Conservation (phyloP, 2,888 invertebrate genomes). For the Automeris io region DNA sequence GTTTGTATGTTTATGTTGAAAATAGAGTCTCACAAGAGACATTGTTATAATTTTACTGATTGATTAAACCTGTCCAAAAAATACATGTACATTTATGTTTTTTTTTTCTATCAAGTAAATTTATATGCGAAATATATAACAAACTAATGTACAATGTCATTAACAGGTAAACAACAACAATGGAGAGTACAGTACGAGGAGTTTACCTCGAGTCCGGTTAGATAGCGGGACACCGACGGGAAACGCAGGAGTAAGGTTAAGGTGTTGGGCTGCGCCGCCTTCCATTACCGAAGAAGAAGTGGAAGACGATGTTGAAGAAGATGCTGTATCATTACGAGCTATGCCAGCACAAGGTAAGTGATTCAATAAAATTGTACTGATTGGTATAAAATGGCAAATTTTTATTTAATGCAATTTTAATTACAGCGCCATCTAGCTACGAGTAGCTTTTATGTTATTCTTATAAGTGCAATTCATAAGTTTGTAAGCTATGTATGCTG, state of each 20-base stretch:
- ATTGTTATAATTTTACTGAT: no score
- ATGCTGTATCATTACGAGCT: conserved; percentile 81
- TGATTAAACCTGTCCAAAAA: no score
- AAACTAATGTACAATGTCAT: conserved; percentile 11
- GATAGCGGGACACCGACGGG: conserved; percentile 80
- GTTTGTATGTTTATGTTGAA: no score
- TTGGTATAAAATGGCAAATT: no score
- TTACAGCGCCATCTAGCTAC: conserved; percentile 35
- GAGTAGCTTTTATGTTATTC: no score
- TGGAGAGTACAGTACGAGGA: conserved; percentile 59
- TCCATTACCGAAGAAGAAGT: conserved; percentile 82
- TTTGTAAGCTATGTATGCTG: neutral
- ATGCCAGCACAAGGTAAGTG: conserved; percentile 78
- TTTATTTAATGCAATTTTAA: neutral
- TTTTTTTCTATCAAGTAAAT: no score
- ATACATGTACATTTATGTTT: no score
- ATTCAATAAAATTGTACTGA: neutral
- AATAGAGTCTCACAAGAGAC: no score
- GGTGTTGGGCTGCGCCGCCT: conserved; percentile 80
- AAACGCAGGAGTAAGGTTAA: conserved; percentile 78
- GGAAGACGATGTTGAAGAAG: conserved; percentile 78
- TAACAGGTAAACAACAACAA: conserved; percentile 55
- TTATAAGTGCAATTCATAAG: neutral
- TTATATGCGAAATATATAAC: neutral
- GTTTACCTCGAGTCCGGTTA: conserved; percentile 80